Conservation (phyloP, 2,113 vertebrate genomes). For the Cololabis saira region DNA sequence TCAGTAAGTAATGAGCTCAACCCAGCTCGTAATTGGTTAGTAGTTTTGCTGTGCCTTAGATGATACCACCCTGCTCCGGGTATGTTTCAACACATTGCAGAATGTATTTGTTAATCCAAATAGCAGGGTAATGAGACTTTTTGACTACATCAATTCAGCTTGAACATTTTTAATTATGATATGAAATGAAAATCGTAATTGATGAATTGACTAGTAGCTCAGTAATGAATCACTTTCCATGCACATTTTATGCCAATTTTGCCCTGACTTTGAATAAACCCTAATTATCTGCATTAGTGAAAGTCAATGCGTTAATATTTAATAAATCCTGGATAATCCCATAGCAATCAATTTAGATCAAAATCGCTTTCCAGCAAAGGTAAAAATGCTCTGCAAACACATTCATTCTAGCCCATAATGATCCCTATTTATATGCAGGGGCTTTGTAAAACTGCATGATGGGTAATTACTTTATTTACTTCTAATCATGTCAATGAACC, state of each 20-base stretch:
- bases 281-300: slow-evolving; percentile 89
- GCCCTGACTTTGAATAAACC: slow-evolving; percentile 84
- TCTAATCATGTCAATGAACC: slow-evolving; percentile 74
- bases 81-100: slow-evolving; percentile 34
- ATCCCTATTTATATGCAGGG: slow-evolving; percentile 84
- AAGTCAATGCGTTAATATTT: slow-evolving; percentile 93
- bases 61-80: slow-evolving; percentile 14
- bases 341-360: slow-evolving; percentile 92
- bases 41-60: slow-evolving; percentile 18
- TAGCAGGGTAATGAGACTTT: slow-evolving; percentile 74
- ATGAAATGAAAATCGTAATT: slow-evolving; percentile 79
- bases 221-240: slow-evolving; percentile 81
- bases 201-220: slow-evolving; percentile 75
- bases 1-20: slow-evolving; percentile 24
- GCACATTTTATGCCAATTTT: slow-evolving; percentile 84
- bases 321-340: slow-evolving; percentile 91
- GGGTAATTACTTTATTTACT: slow-evolving; percentile 80
- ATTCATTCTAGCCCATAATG: slow-evolving; percentile 79
- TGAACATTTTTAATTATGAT: slow-evolving; percentile 78
- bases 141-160: slow-evolving; percentile 65
- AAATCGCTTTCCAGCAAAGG: slow-evolving; percentile 85
- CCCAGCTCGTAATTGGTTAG: slow-evolving; percentile 37
- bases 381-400: slow-evolving; percentile 83
- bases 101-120: slow-evolving; percentile 75
- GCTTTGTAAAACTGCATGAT: slow-evolving; percentile 59